Conservation (phyloP, 2,797 vertebrate genomes). For the Rallus crepitans region DNA sequence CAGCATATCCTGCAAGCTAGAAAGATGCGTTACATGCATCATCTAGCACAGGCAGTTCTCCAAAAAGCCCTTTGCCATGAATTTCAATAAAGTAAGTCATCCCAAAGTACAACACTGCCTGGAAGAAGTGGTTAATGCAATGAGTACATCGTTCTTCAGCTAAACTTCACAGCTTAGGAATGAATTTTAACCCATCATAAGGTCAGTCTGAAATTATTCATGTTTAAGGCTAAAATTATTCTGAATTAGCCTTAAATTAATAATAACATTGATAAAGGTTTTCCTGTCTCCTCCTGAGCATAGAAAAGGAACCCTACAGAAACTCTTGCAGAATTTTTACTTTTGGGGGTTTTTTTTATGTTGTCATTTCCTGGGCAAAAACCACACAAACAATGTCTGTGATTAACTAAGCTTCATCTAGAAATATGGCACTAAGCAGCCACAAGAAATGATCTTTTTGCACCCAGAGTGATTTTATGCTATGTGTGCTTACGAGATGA, state of each 20-base stretch:
- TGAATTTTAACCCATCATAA: not conserved
- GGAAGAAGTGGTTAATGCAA: not conserved
- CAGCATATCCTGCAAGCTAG: not conserved
- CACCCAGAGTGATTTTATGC: not conserved
- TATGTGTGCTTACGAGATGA: not conserved
- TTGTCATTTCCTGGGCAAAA: not conserved
- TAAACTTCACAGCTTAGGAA: not conserved
- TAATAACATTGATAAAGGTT: not conserved
- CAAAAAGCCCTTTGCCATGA: not conserved
- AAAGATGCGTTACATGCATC: not conserved
- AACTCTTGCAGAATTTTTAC: not conserved
- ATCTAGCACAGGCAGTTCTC: not conserved
- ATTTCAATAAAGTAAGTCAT: constrained; percentile 5
- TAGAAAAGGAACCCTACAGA: not conserved
- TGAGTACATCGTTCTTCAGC: not conserved
- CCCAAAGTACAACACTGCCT: not conserved
- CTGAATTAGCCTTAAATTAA: not conserved
- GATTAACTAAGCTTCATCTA: not conserved
- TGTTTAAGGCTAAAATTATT: not conserved
- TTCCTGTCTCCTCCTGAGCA: not conserved
- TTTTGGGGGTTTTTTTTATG: not conserved
- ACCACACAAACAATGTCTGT: not conserved
- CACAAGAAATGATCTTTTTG: not conserved
- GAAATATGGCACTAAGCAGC: not conserved
- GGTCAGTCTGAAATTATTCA: not conserved